Conservation (phyloP, 2,888 invertebrate genomes). For the Dasypogon diadema region DNA sequence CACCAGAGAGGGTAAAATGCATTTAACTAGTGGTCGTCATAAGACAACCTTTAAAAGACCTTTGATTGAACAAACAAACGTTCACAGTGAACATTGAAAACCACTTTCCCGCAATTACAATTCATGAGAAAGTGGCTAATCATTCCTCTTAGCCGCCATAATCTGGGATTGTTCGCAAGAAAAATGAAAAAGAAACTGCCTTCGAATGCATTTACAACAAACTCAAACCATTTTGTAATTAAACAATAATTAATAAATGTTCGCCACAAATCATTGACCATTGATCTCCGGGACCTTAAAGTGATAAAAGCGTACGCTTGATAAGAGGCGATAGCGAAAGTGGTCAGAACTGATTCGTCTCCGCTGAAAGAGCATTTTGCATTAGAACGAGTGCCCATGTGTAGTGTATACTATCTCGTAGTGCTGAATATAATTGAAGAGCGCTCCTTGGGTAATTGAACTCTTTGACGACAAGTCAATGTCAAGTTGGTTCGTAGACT, state of each 20-base stretch:
- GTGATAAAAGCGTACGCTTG: conserved; percentile 4
- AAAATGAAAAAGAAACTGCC: background rate
- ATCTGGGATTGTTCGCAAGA: no score
- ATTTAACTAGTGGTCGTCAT: no score
- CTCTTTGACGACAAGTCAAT: conserved; percentile 56
- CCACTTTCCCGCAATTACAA: no score
- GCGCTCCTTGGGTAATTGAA: conserved; percentile 53
- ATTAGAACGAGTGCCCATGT: background rate
- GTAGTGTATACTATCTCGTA: background rate
- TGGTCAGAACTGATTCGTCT: background rate
- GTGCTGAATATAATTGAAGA: background rate
- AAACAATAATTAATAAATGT: conserved; percentile 55
- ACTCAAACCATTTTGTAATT: conserved; percentile 33
- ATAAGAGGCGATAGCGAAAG: conserved; percentile 13
- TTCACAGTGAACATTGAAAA: no score
- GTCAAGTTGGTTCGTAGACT: conserved; percentile 48
- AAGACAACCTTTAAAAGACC: no score
- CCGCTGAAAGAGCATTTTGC: background rate
- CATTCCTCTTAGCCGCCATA: no score
- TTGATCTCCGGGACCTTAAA: conserved; percentile 37
- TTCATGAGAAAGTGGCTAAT: no score
- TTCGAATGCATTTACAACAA: background rate
- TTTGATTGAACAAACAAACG: no score
- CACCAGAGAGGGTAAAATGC: no score
- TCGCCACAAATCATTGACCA: conserved; percentile 53